These are phyloP conservation scores for Andrena camellia DNA, from an alignment of 2,888 invertebrate species.

Conservation along the genomic window DNA sequence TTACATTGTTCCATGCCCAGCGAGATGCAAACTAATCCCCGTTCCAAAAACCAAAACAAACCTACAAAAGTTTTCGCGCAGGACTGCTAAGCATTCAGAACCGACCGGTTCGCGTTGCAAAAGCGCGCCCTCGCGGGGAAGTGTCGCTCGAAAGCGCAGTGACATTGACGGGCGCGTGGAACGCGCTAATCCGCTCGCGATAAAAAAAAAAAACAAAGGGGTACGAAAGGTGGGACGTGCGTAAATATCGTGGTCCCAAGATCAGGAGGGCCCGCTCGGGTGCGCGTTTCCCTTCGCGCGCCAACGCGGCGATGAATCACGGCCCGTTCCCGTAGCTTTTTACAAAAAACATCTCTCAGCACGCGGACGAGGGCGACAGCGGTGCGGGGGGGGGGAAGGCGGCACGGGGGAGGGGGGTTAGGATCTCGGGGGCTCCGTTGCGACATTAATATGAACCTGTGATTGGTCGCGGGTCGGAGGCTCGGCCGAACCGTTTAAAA, in stretches of 20 bases:
- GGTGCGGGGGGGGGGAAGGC: background rate
- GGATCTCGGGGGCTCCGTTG: background rate
- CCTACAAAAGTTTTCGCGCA: no score
- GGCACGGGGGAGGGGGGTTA: no score
- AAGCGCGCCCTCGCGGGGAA: no score
- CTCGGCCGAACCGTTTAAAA: conserved; percentile 77
- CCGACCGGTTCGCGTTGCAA: no score
- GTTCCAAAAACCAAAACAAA: no score
- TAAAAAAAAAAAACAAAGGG: conserved; percentile 10
- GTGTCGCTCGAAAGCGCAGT: background rate
- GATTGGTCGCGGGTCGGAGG: conserved; percentile 74
- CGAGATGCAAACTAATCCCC: no score
- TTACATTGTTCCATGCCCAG: no score
- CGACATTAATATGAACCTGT: conserved; percentile 47
- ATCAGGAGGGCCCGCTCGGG: background rate
- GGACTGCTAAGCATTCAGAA: no score
- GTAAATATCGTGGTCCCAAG: background rate
- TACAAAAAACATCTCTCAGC: conserved; percentile 7
- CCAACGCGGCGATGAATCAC: background rate
- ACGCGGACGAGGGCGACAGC: background rate
- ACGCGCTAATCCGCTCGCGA: background rate
- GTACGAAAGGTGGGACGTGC: background rate
- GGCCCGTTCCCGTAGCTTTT: background rate
- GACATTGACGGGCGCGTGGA: background rate
- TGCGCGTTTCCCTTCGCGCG: background rate